Conservation (phyloP, 2,888 invertebrate genomes). For the Diogma glabrata region DNA sequence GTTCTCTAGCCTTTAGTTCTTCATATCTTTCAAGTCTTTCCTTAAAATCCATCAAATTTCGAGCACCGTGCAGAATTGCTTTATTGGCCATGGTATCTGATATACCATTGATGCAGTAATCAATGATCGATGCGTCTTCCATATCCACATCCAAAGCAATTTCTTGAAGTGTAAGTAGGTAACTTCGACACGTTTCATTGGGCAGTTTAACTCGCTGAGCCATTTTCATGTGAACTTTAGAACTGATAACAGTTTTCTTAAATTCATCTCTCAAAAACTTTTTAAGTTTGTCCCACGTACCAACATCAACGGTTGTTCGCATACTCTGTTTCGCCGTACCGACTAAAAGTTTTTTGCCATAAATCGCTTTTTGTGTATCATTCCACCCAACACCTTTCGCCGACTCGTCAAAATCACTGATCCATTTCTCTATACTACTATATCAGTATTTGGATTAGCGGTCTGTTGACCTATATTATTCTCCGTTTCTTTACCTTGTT, state of each 20-base stretch:
- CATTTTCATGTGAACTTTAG: neutral
- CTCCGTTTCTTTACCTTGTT: too few species aligned
- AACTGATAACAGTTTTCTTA: neutral
- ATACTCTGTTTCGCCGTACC: neutral
- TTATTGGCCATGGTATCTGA: constrained; percentile 10
- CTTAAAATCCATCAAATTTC: constrained; percentile 12
- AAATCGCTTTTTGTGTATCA: neutral
- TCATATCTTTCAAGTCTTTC: constrained; percentile 12
- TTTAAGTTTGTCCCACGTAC: neutral
- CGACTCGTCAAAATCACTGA: too few species aligned
- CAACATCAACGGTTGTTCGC: too few species aligned
- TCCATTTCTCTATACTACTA: too few species aligned
- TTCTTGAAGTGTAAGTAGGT: neutral
- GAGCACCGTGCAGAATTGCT: constrained; percentile 11
- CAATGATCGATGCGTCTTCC: neutral
- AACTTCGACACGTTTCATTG: neutral
- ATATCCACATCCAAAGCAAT: neutral
- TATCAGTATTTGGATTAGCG: too few species aligned
- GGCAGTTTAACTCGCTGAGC: neutral
- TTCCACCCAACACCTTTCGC: neutral
- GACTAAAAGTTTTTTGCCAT: neutral
- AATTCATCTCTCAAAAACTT: neutral
- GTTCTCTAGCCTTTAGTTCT: neutral
- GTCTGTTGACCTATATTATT: too few species aligned
- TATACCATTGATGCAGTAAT: constrained; percentile 11